These are phyloP conservation scores for Drosophila kepulauana DNA, from an alignment of 1,140 invertebrate species.

Conservation along the genomic window DNA sequence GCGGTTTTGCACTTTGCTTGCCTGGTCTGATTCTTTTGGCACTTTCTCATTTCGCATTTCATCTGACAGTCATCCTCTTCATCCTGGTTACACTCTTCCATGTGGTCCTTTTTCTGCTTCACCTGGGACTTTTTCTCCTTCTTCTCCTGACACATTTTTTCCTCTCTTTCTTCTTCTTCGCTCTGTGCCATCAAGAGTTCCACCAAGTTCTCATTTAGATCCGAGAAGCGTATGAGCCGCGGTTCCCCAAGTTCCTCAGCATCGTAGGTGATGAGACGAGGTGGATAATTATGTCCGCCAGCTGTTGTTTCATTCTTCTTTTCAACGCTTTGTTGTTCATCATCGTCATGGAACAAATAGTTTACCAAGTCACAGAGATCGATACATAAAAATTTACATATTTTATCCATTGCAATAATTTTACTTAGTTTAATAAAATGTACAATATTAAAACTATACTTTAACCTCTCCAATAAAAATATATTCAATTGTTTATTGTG, in stretches of 20 bases:
- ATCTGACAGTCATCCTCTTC: neutral
- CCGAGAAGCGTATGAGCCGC: slow-evolving; percentile 47
- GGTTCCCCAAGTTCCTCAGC: slow-evolving; percentile 45
- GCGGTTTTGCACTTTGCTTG: neutral
- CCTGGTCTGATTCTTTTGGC: neutral
- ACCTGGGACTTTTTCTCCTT: no score
- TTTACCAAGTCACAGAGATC: slow-evolving; percentile 10
- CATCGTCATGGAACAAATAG: neutral
- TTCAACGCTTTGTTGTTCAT: no score
- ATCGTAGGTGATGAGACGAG: slow-evolving; percentile 60
- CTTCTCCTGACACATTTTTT: no score
- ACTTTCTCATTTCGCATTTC: neutral
- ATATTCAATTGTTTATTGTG: slow-evolving; percentile 36
- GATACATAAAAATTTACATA: slow-evolving; percentile 30
- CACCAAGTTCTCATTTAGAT: slow-evolving; percentile 23
- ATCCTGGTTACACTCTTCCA: no score
- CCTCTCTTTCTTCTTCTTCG: no score
- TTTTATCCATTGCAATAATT: slow-evolving; percentile 24
- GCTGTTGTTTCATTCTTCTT: neutral
- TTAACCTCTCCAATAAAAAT: neutral
- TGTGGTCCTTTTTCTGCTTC: no score
- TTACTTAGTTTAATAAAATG: neutral
- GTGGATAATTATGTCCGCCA: slow-evolving; percentile 44
- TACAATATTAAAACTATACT: neutral
- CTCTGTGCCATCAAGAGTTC: neutral